Base-by-base conservation (phyloP, 2,113 vertebrate genomes). In the Neolamprologus tretocephalus region DNA sequence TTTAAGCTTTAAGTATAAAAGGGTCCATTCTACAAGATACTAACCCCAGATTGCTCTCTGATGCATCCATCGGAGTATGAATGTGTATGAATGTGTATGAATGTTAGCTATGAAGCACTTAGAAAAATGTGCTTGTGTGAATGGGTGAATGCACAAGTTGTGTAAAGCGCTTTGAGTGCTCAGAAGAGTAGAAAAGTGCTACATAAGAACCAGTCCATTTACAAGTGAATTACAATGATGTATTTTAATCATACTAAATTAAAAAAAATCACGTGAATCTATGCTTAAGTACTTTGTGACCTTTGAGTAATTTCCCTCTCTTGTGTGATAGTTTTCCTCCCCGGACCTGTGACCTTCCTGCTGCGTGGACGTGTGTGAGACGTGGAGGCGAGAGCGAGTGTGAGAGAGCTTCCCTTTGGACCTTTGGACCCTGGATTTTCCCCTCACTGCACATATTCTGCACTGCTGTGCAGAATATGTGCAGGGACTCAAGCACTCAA, bases 61-160 rank as follows among this genome's bases (percentile, higher is more conserved):
- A 47, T 47, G 45, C 49, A 10, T 53, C 49, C 49, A n/a, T 10
- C 5, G 1, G 51, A 10, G 51, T 6, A 53, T 53, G 51, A 53
- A 53, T 53, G 49, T 53, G 47, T 51, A 0, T 51, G 47, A 51
- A 51, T 51, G 49, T 51, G 49, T 53, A 0, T 53, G 49, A 53
- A n/a, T 53, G 49, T 53, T 0, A 3, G 49, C 49, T n/a, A 53
- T 0, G 1, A 53, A 53, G 49, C 0, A 53, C 49, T n/a, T 10
- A 10, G 19, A 53, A 53, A 53, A 0, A 10, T n/a, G 49, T 53
- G 9, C 49, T 53, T 53, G 49, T 53, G 19, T n/a, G 49, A n/a
- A 53, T 53, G 49, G 9, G 49, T 53, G 19, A 53, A 6, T 53
- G 49, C 49, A 53, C 1, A n/a, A 6, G 49, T 53, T 21, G 51